Conservation (phyloP, 2,113 vertebrate species). For the Pterocles gutturalis region DNA sequence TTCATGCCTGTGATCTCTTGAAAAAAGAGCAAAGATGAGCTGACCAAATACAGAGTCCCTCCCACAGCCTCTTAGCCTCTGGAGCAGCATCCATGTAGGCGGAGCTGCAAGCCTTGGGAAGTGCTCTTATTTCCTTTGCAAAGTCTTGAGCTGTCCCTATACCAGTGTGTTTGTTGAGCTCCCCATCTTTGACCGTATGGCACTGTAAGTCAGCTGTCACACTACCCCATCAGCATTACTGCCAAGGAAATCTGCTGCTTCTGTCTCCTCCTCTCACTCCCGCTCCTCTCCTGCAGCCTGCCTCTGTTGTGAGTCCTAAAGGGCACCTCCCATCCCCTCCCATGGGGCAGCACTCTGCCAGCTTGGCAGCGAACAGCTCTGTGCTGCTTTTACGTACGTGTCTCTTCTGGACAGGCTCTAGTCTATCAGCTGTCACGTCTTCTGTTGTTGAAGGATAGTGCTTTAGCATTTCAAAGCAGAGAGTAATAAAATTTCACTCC, state of each 20-base stretch:
- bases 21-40: not conserved
- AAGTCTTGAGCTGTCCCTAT: not conserved
- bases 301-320: fast-evolving
- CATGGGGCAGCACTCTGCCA: not conserved
- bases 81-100: not conserved
- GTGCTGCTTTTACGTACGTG: not conserved
- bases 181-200: fast-evolving
- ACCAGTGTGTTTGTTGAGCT: fast-evolving
- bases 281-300: not conserved
- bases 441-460: not conserved
- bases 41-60: conserved; percentile 1
- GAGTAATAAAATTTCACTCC: not conserved
- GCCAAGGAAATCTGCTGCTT: not conserved
- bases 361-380: not conserved
- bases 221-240: not conserved
- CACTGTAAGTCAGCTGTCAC: not conserved
- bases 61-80: not conserved
- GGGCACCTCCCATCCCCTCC: not conserved
- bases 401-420: not conserved
- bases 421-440: not conserved
- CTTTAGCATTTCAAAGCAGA: conserved; percentile 13
- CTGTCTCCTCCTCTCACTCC: not conserved
- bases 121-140: not conserved
- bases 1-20: not conserved
- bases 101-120: not conserved